A percentile compares a stretch with the other conserved stretches of the same genome.
Evolutionary conservation across 2,888 invertebrate genomes (phyloP).

Genomic region (Hydrotaea cyrtoneurina): DNA sequence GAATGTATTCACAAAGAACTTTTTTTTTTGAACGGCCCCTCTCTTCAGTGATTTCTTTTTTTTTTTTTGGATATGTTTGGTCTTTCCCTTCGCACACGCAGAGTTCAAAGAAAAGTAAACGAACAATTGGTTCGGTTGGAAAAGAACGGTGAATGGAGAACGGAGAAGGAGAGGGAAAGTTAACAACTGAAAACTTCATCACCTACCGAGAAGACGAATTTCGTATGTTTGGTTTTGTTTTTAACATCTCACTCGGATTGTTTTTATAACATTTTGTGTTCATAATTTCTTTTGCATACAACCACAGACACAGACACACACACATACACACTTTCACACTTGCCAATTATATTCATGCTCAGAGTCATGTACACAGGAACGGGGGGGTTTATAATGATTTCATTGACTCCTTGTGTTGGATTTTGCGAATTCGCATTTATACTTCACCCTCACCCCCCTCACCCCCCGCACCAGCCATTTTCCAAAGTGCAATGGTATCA

Average conservation of each 20-base stretch:
- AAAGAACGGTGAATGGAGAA: neutral
- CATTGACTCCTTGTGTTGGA: constrained; percentile 62
- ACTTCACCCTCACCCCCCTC: no score
- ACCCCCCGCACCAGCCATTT: no score
- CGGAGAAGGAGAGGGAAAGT: constrained; percentile 27
- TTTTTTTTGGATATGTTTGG: neutral
- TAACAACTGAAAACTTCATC: constrained; percentile 50
- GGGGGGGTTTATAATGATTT: constrained; percentile 61
- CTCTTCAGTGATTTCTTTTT: neutral
- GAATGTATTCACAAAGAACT: constrained; percentile 61
- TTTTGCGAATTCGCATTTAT: constrained; percentile 49
- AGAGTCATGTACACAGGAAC: constrained; percentile 29
- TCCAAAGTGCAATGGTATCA: constrained; percentile 32
- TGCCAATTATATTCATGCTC: constrained; percentile 9
- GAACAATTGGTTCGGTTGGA: constrained; percentile 1
- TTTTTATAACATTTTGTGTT: constrained; percentile 14
- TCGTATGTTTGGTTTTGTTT: constrained; percentile 47
- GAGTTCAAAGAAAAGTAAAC: neutral
- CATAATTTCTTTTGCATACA: constrained; percentile 32
- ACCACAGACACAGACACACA: constrained; percentile 41
- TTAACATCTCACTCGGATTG: constrained; percentile 53
- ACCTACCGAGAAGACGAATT: constrained; percentile 59
- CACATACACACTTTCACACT: constrained; percentile 50
- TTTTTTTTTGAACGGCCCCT: constrained; percentile 24
- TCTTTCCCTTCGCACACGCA: neutral